A percentile compares a stretch with the other conserved stretches of the same genome.
These are phyloP conservation scores for Drosophila histrio DNA, from an alignment of 2,888 invertebrate species.

Conservation along the genomic window DNA sequence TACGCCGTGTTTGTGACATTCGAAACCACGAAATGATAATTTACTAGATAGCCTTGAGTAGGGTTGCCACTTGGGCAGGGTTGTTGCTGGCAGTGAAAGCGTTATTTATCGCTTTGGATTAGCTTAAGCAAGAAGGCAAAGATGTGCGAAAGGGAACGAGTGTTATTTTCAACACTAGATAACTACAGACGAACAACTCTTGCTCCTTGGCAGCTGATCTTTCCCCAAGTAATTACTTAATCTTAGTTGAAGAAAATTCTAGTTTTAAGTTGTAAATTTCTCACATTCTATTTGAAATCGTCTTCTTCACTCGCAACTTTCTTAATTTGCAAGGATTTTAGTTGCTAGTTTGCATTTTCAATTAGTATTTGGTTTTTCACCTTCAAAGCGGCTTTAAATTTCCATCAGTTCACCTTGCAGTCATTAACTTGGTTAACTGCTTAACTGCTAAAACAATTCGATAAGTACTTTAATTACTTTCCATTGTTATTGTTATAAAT, in stretches of 20 bases:
- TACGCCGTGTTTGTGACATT: slow-evolving; percentile 30
- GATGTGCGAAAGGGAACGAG: background rate
- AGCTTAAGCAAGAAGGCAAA: background rate
- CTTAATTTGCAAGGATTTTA: no score
- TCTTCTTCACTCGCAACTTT: no score
- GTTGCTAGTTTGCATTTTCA: no score
- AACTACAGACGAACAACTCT: background rate
- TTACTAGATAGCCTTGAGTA: slow-evolving; percentile 47
- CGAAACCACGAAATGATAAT: slow-evolving; percentile 35
- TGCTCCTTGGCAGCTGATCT: background rate
- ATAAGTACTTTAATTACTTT: slow-evolving; percentile 8
- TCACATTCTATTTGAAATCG: no score
- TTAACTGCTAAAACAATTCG: slow-evolving; percentile 5
- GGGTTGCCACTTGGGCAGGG: slow-evolving; percentile 27
- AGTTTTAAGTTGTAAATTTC: no score
- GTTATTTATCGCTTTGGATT: slow-evolving; percentile 34
- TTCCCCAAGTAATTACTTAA: no score
- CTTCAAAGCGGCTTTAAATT: no score
- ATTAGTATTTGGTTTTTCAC: no score
- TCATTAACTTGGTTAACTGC: slow-evolving; percentile 2
- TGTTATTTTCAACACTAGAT: background rate
- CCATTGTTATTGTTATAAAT: slow-evolving; percentile 8
- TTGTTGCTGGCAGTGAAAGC: background rate
- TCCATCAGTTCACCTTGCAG: no score
- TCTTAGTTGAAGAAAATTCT: no score